Base-by-base conservation (phyloP, 2,888 invertebrate genomes). In the Cryptophagus acutangulus region DNA sequence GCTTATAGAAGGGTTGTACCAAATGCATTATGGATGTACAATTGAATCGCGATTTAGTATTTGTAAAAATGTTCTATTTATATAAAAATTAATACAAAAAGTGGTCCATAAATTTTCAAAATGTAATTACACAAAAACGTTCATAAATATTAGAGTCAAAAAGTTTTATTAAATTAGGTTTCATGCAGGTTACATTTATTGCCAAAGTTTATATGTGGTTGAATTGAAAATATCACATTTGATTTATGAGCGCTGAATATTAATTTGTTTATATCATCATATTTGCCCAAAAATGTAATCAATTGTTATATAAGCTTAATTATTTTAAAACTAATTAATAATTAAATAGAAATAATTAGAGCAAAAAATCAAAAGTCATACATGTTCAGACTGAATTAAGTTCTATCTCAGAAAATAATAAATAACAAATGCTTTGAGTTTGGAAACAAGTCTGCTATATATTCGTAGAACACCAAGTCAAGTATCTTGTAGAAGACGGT, bases 401-500 rank as follows among this genome's bases (percentile, higher is more conserved):
- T 20, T 20, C 24, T n/a, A 20, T n/a, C 24, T n/a, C n/a, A n/a
- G 24, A 20, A 20, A n/a, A 6, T 20, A 20, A n/a, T 20, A 20
- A 20, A 20, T 20, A 20, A 20, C 24, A 20, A 20, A 8, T 6
- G 6, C 24, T 20, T 20, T 20, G 24, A 20, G 24, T 20, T 20
- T 20, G 24, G n/a, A 20, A 20, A 20, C n/a, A 20, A n/a, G n/a
- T n/a, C n/a, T n/a, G n/a, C n/a, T n/a, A n/a, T n/a, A n/a, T n/a
- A n/a, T n/a, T n/a, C n/a, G 24, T 24, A 30, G 15, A 13, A 18
- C 17, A 31, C 31, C 43, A 18, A 43, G 36, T 43, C 44, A 36
- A 41, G 34, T 29, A 36, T 37, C 40, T 44, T 36, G 44, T 44
- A 40, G 33, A n/a, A 18, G 44, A 43, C 43, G 17, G 29, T 44